A percentile compares a stretch with the other conserved stretches of the same genome.
phyloP scores from a whole-genome alignment of 2,888 invertebrate species.

The Cataglyphis albicans region DNA sequence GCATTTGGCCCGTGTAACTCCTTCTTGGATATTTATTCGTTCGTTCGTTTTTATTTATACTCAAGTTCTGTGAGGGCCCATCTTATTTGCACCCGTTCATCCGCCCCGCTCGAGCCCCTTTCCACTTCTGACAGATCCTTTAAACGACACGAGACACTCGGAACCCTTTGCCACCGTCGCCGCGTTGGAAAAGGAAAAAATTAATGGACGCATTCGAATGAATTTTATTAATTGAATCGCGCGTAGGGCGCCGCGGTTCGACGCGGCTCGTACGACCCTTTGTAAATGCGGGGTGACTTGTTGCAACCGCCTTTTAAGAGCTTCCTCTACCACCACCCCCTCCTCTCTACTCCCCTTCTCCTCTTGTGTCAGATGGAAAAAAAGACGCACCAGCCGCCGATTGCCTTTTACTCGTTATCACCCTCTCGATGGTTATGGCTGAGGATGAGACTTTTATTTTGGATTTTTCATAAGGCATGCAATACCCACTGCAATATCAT shows the following conservation, averaged over 20 bases:
- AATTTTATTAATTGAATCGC: conserved; percentile 85
- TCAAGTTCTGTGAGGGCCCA: conserved; percentile 81
- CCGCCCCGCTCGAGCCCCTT: conserved; percentile 69
- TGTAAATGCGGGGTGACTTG: conserved; percentile 76
- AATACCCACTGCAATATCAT: neutral
- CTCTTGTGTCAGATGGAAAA: conserved; percentile 43
- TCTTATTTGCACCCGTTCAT: conserved; percentile 82
- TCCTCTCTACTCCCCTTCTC: conserved; percentile 34
- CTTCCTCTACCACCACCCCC: conserved; percentile 53
- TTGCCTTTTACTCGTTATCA: conserved; percentile 75
- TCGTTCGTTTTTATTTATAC: conserved; percentile 85
- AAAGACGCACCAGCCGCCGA: conserved; percentile 68
- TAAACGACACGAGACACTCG: conserved; percentile 79
- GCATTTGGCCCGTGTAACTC: conserved; percentile 83
- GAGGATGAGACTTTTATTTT: conserved; percentile 44
- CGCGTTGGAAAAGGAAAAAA: conserved; percentile 73
- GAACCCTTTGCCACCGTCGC: conserved; percentile 80
- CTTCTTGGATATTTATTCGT: conserved; percentile 85
- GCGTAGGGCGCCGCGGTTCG: conserved; percentile 75
- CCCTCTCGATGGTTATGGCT: conserved; percentile 65
- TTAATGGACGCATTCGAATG: conserved; percentile 84
- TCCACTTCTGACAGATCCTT: conserved; percentile 74
- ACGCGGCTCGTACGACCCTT: conserved; percentile 73
- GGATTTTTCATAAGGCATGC: neutral
- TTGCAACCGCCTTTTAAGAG: conserved; percentile 75